Evolutionary conservation across 1,140 invertebrate species (phyloP).

Genomic region (Drosophila lacteicornis): DNA sequence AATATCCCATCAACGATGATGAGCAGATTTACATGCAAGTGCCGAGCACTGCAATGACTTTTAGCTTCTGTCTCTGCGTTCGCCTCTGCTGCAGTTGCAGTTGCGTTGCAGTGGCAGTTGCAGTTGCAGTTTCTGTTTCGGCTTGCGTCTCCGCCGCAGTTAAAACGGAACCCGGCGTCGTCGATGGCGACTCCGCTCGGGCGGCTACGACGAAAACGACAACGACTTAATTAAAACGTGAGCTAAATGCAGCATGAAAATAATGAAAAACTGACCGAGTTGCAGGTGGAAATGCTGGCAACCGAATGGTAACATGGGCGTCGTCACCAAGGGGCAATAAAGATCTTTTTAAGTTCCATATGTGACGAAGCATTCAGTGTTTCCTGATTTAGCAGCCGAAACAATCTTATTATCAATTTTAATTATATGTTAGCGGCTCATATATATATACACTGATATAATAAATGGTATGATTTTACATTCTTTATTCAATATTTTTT

Average conservation of each 20-base stretch:
- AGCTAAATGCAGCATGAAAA: conserved; percentile 83
- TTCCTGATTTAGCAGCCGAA: too few species aligned
- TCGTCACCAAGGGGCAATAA: neutral
- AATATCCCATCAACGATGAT: conserved; percentile 84
- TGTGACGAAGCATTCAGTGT: too few species aligned
- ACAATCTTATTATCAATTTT: too few species aligned
- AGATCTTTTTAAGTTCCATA: neutral
- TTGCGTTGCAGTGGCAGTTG: conserved; percentile 10
- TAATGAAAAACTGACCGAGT: conserved; percentile 83
- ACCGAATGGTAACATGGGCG: conserved; percentile 20
- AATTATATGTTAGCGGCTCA: too few species aligned
- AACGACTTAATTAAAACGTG: conserved; percentile 83
- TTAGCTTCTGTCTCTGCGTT: conserved; percentile 36
- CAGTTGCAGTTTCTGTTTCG: conserved; percentile 29
- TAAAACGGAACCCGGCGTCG: conserved; percentile 43
- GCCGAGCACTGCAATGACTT: conserved; percentile 62
- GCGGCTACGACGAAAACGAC: conserved; percentile 35
- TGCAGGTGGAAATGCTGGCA: conserved; percentile 73
- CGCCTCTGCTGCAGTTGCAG: conserved; percentile 8
- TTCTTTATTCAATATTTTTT: too few species aligned
- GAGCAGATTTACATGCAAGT: conserved; percentile 84
- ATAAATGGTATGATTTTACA: too few species aligned
- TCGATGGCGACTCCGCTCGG: conserved; percentile 28
- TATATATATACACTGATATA: too few species aligned
- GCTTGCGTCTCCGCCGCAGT: conserved; percentile 31